Evolutionary conservation across 2,113 vertebrate species (phyloP), one percentile per base, ranked within the genome.

Genomic region (Bujurquina vittata): DNA sequence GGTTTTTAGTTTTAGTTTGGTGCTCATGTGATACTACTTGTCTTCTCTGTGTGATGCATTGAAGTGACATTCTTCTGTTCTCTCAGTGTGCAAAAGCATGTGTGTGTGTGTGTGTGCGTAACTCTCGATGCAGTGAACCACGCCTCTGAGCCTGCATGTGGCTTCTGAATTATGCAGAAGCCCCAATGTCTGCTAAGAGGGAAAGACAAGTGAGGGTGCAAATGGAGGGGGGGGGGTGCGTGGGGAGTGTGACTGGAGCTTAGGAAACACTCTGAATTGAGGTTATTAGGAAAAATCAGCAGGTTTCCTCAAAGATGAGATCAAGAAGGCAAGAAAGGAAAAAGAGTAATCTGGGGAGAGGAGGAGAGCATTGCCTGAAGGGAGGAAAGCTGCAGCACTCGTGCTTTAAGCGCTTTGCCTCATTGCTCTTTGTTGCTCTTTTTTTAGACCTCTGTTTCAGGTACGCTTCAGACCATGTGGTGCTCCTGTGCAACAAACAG

Each of bases 151-250:
- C 69, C 74, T 84, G 83, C 89, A 88, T 82, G 91, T 89, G 90
- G 82, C 85, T 83, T 79, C 84, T 95, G 88, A 94, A 94, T 94
- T 90, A 94, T 94, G 86, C 89, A 94, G 73, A 61, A 90, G 72
- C 85, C 79, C 72, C 83, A 35, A 6, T 69, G 89, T 89, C 80
- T 89, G 73, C 81, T 81, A 60, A 84, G 78, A 87, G 73, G 63
- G 54, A 58, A 65, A 73, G 61, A 74, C 81, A 81, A 77, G 80
- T 62, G 77, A n/a, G 57, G 74, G 73, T 75, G 57, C 52, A 83
- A 82, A 69, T 69, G 54, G 20, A 55, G 62, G 63, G 23, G 62
- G 63, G 23, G 72, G 77, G 75, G 79, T 33, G 67, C 61, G 20
- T 29, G 23, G 14, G 55, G 40, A 43, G 74, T 67, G 59, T 61